Conservation (phyloP, 2,888 invertebrate genomes). For the Geotrupes spiniger region DNA sequence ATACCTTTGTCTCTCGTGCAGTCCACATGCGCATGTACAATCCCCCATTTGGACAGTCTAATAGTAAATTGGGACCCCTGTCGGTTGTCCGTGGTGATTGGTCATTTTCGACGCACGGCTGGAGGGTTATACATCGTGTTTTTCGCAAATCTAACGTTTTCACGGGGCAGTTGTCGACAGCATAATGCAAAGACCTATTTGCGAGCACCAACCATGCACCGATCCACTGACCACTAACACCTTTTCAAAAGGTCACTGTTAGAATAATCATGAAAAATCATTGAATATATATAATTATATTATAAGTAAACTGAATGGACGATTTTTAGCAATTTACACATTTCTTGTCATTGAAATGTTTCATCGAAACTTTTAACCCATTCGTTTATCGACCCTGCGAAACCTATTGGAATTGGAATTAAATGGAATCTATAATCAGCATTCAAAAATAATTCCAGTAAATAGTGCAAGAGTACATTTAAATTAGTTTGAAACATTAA, state of each 20-base stretch:
- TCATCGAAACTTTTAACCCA: too few species aligned
- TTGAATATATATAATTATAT: too few species aligned
- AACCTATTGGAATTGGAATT: too few species aligned
- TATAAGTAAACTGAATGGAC: too few species aligned
- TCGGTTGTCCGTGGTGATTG: conserved; percentile 51
- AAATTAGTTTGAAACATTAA: too few species aligned
- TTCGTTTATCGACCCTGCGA: too few species aligned
- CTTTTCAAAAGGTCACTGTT: conserved; percentile 43
- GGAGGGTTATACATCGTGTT: conserved; percentile 71
- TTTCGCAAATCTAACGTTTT: conserved; percentile 74
- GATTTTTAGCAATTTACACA: too few species aligned
- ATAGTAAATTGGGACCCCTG: conserved; percentile 62
- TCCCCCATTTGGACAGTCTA: conserved; percentile 66
- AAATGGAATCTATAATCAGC: too few species aligned
- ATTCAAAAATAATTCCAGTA: too few species aligned
- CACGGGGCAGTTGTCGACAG: conserved; percentile 55
- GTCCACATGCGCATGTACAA: conserved; percentile 72
- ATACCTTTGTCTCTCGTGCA: conserved; percentile 65
- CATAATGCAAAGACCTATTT: conserved; percentile 63
- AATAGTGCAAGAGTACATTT: too few species aligned
- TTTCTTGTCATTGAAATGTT: too few species aligned
- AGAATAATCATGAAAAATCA: not conserved
- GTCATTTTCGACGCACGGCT: conserved; percentile 57
- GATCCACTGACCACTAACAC: conserved; percentile 71
- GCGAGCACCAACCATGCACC: conserved; percentile 79